phyloP scores from a whole-genome alignment of 2,888 invertebrate species.

The Trachelus troglodyta region DNA sequence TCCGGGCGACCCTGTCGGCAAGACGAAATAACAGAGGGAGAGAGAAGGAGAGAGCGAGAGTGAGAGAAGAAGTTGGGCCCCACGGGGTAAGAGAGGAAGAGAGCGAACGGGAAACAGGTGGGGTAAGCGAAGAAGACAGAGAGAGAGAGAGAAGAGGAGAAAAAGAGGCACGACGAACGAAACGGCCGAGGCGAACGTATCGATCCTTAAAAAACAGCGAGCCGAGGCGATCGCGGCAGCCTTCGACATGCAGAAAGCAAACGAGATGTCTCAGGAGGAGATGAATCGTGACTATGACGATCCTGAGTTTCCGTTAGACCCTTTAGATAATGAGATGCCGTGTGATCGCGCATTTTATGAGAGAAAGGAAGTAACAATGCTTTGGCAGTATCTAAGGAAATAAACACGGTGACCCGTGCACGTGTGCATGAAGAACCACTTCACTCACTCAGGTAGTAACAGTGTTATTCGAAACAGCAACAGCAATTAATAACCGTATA shows the following conservation, averaged over 20 bases:
- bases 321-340: too few relatives aligned
- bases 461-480: too few relatives aligned
- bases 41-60: conserved; percentile 8
- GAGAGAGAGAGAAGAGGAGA: neutral
- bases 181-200: neutral
- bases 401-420: neutral
- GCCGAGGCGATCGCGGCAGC: too few relatives aligned
- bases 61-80: neutral
- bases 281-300: too few relatives aligned
- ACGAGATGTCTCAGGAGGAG: too few relatives aligned
- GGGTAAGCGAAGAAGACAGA: neutral
- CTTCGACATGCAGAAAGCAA: too few relatives aligned
- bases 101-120: neutral
- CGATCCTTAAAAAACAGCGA: neutral
- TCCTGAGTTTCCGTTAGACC: too few relatives aligned
- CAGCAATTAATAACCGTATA: too few relatives aligned
- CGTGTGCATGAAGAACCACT: neutral
- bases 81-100: neutral
- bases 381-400: too few relatives aligned
- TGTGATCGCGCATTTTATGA: too few relatives aligned
- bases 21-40: neutral
- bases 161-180: conserved; percentile 1
- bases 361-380: too few relatives aligned
- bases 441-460: neutral
- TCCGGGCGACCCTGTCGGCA: too few relatives aligned